Conservation (phyloP, 2,888 invertebrate genomes). For the Apoda limacodes region DNA sequence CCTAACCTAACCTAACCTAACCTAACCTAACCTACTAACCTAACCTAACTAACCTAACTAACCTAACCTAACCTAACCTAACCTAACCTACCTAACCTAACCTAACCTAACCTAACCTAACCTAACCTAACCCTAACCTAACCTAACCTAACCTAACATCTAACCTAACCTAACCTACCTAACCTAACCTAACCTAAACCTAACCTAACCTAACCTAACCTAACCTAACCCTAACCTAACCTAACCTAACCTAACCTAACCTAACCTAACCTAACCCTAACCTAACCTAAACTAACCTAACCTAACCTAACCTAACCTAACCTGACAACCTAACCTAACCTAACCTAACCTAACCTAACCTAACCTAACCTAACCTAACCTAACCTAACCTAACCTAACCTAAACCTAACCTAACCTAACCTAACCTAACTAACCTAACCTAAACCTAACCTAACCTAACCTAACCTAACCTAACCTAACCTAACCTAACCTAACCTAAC, state of each 20-base stretch:
- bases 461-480: constrained; percentile 8
- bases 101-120: constrained; percentile 18
- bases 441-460: constrained; percentile 8
- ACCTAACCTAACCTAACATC: constrained; percentile 18
- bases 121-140: constrained; percentile 18
- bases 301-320: constrained; percentile 7
- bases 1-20: constrained; percentile 17
- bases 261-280: constrained; percentile 14
- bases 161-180: constrained; percentile 17
- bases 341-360: constrained; percentile 8
- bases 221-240: constrained; percentile 19
- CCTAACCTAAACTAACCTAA: constrained; percentile 16
- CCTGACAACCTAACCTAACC: constrained; percentile 6
- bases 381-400: constrained; percentile 9
- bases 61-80: constrained; percentile 15
- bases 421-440: constrained; percentile 7
- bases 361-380: constrained; percentile 8
- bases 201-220: constrained; percentile 20
- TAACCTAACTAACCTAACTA: constrained; percentile 17
- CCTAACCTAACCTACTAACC: constrained; percentile 17
- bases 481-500: constrained; percentile 8
- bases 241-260: constrained; percentile 19
- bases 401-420: constrained; percentile 9
- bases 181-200: constrained; percentile 17
- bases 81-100: constrained; percentile 19